Evolutionary conservation across 2,888 invertebrate species (phyloP).

Genomic region (Imbricaverruca yamaguchii): DNA sequence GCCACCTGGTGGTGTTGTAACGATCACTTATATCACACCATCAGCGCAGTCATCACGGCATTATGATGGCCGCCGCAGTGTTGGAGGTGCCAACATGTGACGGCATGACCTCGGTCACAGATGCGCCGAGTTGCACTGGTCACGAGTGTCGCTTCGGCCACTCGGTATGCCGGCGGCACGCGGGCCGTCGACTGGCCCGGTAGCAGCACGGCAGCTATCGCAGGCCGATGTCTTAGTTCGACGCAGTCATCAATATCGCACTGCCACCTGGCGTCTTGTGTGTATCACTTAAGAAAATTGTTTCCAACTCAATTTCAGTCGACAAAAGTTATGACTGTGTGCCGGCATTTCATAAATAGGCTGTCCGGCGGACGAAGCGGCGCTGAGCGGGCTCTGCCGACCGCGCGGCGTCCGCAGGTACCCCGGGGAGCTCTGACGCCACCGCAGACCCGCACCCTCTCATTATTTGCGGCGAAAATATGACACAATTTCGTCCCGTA

Average conservation of each 20-base stretch:
- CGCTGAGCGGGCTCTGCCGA: too few relatives aligned
- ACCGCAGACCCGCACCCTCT: background rate
- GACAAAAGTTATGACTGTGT: constrained; percentile 12
- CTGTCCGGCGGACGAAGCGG: background rate
- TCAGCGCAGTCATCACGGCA: too few relatives aligned
- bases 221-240: background rate
- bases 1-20: too few relatives aligned
- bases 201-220: background rate
- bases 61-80: too few relatives aligned
- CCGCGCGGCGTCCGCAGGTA: background rate
- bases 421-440: background rate
- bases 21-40: too few relatives aligned
- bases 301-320: constrained; percentile 19
- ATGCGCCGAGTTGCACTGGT: too few relatives aligned
- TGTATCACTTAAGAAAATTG: constrained; percentile 21
- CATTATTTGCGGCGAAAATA: constrained; percentile 17
- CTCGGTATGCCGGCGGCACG: too few relatives aligned
- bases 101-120: too few relatives aligned
- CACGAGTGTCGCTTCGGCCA: too few relatives aligned
- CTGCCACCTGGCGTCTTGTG: background rate
- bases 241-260: too few relatives aligned
- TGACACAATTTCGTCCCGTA: constrained; percentile 16
- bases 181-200: too few relatives aligned
- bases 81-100: too few relatives aligned
- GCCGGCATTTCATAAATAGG: background rate